These are phyloP conservation scores for Pseudochirops cupreus DNA, from an alignment of 2,797 vertebrate species.

Conservation along the genomic window DNA sequence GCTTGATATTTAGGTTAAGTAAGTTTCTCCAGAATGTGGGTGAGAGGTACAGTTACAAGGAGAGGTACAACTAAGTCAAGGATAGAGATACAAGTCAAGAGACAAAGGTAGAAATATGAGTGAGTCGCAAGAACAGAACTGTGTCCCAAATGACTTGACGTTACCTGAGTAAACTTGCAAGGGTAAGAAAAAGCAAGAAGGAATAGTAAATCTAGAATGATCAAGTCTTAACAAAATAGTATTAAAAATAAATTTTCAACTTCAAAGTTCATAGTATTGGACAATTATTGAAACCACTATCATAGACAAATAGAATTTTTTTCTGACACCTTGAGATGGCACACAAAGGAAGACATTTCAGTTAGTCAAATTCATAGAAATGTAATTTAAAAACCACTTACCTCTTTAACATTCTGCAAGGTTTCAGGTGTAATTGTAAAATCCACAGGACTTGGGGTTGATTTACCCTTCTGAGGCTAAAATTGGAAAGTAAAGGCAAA, in stretches of 20 bases:
- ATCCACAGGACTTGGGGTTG: slow-evolving; percentile 91
- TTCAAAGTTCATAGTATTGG: not conserved
- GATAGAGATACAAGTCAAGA: too few species aligned
- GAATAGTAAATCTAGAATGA: too few species aligned
- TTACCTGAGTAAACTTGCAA: too few species aligned
- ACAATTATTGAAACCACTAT: not conserved
- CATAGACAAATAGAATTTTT: not conserved
- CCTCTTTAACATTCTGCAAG: slow-evolving; percentile 94
- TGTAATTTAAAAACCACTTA: slow-evolving; percentile 61
- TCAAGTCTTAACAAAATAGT: not conserved
- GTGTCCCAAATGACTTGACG: too few species aligned
- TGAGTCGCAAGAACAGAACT: too few species aligned
- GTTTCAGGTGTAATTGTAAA: slow-evolving; percentile 97
- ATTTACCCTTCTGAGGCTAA: slow-evolving; percentile 94
- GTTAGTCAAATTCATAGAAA: accelerated
- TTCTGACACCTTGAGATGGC: not conserved
- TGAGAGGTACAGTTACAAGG: too few species aligned
- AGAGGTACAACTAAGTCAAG: too few species aligned
- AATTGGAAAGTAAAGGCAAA: slow-evolving; percentile 54
- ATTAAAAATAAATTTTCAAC: not conserved
- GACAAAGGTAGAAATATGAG: too few species aligned
- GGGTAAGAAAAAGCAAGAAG: too few species aligned
- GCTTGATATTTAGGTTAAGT: too few species aligned
- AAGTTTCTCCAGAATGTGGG: too few species aligned
- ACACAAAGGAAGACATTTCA: not conserved